Evolutionary conservation across 1,140 invertebrate genomes (phyloP), one percentile per base, ranked within the genome.

Genomic region (Drosophila orena): DNA sequence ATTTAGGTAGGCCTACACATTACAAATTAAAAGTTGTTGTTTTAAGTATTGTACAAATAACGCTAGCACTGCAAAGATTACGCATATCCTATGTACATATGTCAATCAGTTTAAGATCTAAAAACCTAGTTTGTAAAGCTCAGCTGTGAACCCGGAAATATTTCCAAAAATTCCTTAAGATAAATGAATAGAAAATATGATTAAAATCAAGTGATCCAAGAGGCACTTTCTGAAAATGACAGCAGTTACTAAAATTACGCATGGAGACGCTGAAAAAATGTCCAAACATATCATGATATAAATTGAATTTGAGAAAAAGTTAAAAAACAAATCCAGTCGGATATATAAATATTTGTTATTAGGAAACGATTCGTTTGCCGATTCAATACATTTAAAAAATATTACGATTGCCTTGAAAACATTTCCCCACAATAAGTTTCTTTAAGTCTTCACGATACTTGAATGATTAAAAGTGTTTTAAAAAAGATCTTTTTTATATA

Each of bases 121-220:
- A 47, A 38, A 37, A 57, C 27, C 17, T 50, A 66, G 24, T 24
- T 71, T 35, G 30, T 52, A 62, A 37, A 55, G 50, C 52, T 55
- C 71, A 62, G 52, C 70, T 74, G 70, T 76, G 38, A 58, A 77
- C 10, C 55, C 37, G 68, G 49, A 57, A 42, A 27, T 40, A 24
- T 57, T 71, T 70, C 68, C 65, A 40, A 70, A 70, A 71, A 71
- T 71, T 71, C 68, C 54, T 50, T 77, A 68, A 77, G 40, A 43
- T 59, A 60, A 24, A 75, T 53, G 57, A 57, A 75, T 75, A 52
- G 20, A 52, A 37, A 4, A 68, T 60, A 54, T 7, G 24, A 17
- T 20, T 22, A 42, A 52, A 46, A 60, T 27, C 15, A 49, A 60
- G 40, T 38, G 20, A 44, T 43, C 3, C n/a, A 44, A 6, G 14